Percentiles rank a stretch among this genome's conserved stretches.
phyloP scores from a whole-genome alignment of 2,888 invertebrate species.

The Yponomeuta sedellus region DNA sequence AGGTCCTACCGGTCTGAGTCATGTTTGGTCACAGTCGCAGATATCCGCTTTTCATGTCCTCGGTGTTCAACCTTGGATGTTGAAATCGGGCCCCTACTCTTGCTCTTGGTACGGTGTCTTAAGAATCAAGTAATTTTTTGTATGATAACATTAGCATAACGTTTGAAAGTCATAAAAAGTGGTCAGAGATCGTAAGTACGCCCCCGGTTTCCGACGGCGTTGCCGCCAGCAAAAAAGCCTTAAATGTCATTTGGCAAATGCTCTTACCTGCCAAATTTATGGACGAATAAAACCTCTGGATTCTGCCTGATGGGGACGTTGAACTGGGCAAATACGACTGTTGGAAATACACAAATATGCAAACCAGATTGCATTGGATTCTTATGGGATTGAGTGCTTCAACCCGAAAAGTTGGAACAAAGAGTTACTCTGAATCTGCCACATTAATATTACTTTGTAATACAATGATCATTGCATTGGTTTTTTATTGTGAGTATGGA shows the following conservation, averaged over 20 bases:
- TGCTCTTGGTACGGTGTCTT: neutral
- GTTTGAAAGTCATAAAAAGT: neutral
- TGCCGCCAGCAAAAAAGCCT: neutral
- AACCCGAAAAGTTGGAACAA: too few species aligned
- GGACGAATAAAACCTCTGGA: conserved; percentile 2
- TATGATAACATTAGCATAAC: neutral
- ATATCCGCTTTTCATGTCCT: conserved; percentile 1
- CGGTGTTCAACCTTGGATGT: neutral
- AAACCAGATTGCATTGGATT: neutral
- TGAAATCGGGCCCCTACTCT: neutral
- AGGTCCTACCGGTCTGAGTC: neutral
- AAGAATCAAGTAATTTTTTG: neutral
- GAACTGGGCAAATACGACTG: neutral
- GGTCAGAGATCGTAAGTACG: neutral
- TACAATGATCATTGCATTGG: too few species aligned
- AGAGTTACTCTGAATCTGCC: too few species aligned
- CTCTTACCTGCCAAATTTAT: conserved; percentile 3
- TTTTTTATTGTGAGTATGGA: too few species aligned
- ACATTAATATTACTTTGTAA: too few species aligned
- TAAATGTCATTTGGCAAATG: conserved; percentile 3
- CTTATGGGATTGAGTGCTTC: neutral
- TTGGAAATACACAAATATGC: neutral
- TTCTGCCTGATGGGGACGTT: neutral
- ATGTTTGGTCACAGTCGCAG: neutral
- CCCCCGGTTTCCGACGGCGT: neutral